Conservation (phyloP, 1,140 invertebrate genomes). For the Drosophila equinoxialis region DNA sequence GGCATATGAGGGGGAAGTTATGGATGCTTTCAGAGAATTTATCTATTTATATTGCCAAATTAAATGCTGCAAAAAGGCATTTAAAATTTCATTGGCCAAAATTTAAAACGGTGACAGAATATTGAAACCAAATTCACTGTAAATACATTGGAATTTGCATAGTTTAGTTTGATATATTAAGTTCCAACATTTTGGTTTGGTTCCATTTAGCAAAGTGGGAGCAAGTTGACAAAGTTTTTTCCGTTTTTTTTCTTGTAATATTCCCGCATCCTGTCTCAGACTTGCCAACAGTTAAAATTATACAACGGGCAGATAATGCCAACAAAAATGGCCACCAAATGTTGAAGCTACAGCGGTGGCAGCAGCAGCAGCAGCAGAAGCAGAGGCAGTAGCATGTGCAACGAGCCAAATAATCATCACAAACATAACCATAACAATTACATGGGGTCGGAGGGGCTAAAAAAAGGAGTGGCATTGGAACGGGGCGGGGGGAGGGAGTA, state of each 20-base stretch:
- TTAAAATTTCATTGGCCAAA: too few species aligned
- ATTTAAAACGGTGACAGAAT: too few species aligned
- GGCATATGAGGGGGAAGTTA: not conserved
- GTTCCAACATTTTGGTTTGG: too few species aligned
- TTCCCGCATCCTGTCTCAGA: not conserved
- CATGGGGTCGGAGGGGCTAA: conserved; percentile 21
- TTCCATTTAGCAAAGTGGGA: too few species aligned
- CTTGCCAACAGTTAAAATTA: conserved; percentile 33
- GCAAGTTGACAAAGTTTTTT: too few species aligned
- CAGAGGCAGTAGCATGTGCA: conserved; percentile 73
- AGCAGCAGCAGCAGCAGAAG: conserved; percentile 13
- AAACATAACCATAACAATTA: conserved; percentile 82
- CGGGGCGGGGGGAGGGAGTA: conserved; percentile 33
- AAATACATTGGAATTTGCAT: too few species aligned
- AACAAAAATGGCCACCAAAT: conserved; percentile 8
- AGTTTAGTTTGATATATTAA: too few species aligned
- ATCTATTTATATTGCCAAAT: too few species aligned
- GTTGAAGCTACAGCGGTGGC: not conserved
- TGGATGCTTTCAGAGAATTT: not conserved
- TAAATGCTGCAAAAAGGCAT: too few species aligned
- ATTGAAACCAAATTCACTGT: too few species aligned
- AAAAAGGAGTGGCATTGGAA: conserved; percentile 1
- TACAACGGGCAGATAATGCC: conserved; percentile 19
- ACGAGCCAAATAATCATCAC: conserved; percentile 81
- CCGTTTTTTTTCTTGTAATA: too few species aligned